Percentiles rank a stretch among this genome's conserved stretches.
Conservation (phyloP, 2,888 invertebrate genomes). For the Drosophila robusta region DNA sequence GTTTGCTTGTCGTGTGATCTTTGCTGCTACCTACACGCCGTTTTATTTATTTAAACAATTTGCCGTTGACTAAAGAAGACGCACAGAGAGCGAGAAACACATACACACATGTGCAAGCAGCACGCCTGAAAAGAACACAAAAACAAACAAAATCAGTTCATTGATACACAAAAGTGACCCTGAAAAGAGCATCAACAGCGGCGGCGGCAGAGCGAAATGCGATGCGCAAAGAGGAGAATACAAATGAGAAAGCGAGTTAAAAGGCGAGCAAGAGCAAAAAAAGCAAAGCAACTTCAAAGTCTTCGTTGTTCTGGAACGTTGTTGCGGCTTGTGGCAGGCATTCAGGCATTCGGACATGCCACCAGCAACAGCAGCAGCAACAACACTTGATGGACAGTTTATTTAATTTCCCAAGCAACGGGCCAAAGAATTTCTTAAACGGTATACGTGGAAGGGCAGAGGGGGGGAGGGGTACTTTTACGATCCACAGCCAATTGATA, state of each 20-base stretch:
- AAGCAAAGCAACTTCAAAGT: constrained; percentile 10
- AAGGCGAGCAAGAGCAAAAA: constrained; percentile 2
- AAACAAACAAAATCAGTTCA: constrained; percentile 58
- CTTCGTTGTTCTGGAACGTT: constrained; percentile 13
- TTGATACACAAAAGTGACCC: constrained; percentile 72
- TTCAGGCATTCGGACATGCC: constrained; percentile 24
- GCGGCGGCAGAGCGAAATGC: constrained; percentile 31
- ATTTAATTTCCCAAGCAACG: constrained; percentile 60
- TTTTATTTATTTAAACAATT: constrained; percentile 77
- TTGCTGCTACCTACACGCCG: constrained; percentile 83
- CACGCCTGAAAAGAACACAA: constrained; percentile 27
- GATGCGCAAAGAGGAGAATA: constrained; percentile 26
- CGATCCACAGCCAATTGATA: constrained; percentile 4
- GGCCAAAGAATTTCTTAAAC: constrained; percentile 33
- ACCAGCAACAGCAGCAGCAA: constrained; percentile 6
- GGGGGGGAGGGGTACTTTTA: neutral
- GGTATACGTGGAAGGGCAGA: neutral
- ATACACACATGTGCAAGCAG: constrained; percentile 4
- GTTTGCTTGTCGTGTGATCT: constrained; percentile 67
- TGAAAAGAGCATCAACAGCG: constrained; percentile 57
- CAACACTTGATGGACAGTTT: constrained; percentile 62
- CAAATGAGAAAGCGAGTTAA: constrained; percentile 7
- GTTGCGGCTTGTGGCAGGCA: constrained; percentile 18
- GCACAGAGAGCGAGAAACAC: constrained; percentile 21
- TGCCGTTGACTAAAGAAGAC: constrained; percentile 57